phyloP scores from a whole-genome alignment of 2,888 invertebrate species.

The Palloptera scutellata region DNA sequence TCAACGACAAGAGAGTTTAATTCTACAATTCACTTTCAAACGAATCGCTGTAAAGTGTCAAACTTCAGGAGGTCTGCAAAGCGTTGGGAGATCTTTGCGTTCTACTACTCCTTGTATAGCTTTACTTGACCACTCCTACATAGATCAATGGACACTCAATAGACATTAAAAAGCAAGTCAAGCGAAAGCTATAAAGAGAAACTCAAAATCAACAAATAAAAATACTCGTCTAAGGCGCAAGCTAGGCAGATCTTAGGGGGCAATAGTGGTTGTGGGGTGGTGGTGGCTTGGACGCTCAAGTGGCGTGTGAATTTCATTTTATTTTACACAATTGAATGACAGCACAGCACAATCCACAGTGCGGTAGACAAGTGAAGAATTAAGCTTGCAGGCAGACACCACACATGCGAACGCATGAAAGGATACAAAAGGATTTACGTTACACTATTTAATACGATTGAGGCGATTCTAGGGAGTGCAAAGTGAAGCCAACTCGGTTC shows the following conservation, averaged over 20 bases:
- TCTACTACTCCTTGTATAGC: background rate
- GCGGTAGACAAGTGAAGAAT: background rate
- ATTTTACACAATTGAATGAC: conserved; percentile 28
- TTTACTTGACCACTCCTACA: background rate
- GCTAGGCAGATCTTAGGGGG: background rate
- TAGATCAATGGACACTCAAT: background rate
- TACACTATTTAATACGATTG: background rate
- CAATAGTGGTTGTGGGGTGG: background rate
- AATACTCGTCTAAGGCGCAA: background rate
- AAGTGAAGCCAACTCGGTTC: conserved; percentile 2
- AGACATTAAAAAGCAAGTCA: background rate
- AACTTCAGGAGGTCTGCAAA: background rate
- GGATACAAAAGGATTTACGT: conserved; percentile 9
- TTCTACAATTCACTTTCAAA: too few relatives aligned
- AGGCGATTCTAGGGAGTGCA: background rate
- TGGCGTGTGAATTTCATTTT: conserved; percentile 27
- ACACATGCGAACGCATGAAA: background rate
- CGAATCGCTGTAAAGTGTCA: too few relatives aligned
- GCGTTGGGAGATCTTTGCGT: background rate
- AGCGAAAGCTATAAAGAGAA: conserved; percentile 1
- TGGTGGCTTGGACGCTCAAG: conserved; percentile 4
- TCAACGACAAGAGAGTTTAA: too few relatives aligned
- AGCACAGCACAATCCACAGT: background rate
- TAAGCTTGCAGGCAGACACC: background rate
- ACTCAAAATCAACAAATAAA: background rate